These are phyloP conservation scores for Ginglymostoma cirratum DNA, from an alignment of 2,113 vertebrate genomes.

Conservation along the genomic window DNA sequence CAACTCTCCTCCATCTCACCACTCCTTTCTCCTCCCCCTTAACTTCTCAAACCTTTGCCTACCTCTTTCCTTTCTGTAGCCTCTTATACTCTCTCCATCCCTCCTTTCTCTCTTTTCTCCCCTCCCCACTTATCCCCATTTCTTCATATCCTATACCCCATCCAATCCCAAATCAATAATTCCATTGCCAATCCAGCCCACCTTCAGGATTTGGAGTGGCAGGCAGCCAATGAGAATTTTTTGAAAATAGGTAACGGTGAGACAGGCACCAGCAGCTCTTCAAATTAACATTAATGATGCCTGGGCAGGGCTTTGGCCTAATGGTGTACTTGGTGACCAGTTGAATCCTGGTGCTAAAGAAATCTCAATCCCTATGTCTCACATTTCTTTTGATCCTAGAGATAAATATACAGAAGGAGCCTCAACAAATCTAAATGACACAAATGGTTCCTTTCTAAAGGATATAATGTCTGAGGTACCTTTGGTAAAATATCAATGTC, in stretches of 20 bases:
- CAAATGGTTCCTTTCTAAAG: background rate
- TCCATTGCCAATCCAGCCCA: background rate
- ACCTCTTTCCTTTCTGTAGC: no score
- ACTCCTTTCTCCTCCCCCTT: background rate
- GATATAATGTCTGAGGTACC: conserved; percentile 48
- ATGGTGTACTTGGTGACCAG: no score
- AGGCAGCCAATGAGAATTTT: background rate
- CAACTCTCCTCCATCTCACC: background rate
- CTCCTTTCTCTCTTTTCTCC: background rate
- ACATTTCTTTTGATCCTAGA: background rate
- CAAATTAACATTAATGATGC: background rate
- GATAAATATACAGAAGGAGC: background rate
- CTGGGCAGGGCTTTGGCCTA: background rate
- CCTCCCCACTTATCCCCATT: background rate
- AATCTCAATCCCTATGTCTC: background rate
- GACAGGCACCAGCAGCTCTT: background rate
- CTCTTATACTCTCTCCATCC: no score
- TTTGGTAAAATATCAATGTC: conserved; percentile 66
- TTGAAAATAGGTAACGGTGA: background rate
- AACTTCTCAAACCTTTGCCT: background rate
- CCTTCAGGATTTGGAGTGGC: background rate
- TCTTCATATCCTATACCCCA: background rate
- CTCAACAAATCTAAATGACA: background rate
- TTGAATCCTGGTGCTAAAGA: background rate
- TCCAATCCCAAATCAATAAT: background rate